These are phyloP conservation scores for Dendropsophus ebraccatus DNA, from an alignment of 2,113 vertebrate genomes.

Conservation along the genomic window DNA sequence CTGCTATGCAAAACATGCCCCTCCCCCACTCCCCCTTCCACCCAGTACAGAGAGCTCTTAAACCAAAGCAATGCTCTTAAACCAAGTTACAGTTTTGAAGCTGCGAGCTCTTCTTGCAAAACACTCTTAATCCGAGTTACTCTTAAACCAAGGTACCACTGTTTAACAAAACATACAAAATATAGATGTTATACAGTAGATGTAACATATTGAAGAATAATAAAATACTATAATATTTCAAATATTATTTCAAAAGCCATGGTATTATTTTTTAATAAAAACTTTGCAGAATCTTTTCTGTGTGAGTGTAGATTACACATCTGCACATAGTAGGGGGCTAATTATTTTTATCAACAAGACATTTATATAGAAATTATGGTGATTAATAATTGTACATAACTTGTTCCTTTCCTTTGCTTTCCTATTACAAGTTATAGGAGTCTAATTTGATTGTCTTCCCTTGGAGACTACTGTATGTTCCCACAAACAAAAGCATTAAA, in stretches of 20 bases:
- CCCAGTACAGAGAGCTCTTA: no score
- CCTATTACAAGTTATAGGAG: slow-evolving; percentile 63
- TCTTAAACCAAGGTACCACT: no score
- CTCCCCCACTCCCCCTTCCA: no score
- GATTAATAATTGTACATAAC: slow-evolving; percentile 65
- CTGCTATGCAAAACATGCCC: no score
- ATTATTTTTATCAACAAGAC: slow-evolving; percentile 74
- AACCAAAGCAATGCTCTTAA: no score
- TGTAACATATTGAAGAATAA: no score
- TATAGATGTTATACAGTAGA: neutral
- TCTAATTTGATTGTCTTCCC: slow-evolving; percentile 53
- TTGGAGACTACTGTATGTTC: slow-evolving; percentile 57
- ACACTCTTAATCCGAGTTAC: no score
- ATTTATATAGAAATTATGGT: slow-evolving; percentile 56
- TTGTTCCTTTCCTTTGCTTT: slow-evolving; percentile 57
- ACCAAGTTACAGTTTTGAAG: no score
- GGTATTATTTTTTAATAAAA: neutral
- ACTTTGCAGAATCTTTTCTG: neutral
- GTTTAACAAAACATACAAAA: neutral
- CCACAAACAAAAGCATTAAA: slow-evolving; percentile 66
- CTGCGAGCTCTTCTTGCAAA: no score
- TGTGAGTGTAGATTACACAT: slow-evolving; percentile 67
- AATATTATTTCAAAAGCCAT: no score
- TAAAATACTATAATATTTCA: no score
- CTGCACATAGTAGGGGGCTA: slow-evolving; percentile 79